phyloP scores from a whole-genome alignment of 2,113 vertebrate genomes.

The Ia io region DNA sequence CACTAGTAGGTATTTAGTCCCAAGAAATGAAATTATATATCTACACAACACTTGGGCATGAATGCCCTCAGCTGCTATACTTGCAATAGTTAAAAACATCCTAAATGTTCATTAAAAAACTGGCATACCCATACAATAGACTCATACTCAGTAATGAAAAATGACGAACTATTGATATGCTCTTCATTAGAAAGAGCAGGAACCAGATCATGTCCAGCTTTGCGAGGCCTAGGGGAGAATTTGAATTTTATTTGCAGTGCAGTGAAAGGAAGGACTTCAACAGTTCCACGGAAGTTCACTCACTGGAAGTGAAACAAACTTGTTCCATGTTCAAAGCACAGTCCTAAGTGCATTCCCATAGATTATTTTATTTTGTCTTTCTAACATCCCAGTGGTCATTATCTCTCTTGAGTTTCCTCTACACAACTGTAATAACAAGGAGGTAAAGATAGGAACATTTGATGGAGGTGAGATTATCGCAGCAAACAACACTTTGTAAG shows the following conservation, averaged over 20 bases:
- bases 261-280: background rate
- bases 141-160: background rate
- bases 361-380: background rate
- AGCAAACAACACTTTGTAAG: constrained; percentile 67
- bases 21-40: background rate
- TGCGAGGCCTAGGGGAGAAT: background rate
- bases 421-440: constrained; percentile 41
- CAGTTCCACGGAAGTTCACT: accelerated
- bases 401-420: background rate
- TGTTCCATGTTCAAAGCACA: background rate
- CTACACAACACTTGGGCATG: background rate
- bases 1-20: background rate
- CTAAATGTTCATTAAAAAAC: background rate
- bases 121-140: background rate
- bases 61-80: background rate
- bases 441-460: constrained; percentile 65
- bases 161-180: background rate
- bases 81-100: background rate
- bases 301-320: background rate
- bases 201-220: background rate
- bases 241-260: background rate
- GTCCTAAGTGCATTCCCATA: background rate
- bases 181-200: background rate
- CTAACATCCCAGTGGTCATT: background rate
- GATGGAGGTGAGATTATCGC: constrained; percentile 69